Base-by-base conservation (phyloP, 2,888 invertebrate species). In the Eupithecia insigniata region DNA sequence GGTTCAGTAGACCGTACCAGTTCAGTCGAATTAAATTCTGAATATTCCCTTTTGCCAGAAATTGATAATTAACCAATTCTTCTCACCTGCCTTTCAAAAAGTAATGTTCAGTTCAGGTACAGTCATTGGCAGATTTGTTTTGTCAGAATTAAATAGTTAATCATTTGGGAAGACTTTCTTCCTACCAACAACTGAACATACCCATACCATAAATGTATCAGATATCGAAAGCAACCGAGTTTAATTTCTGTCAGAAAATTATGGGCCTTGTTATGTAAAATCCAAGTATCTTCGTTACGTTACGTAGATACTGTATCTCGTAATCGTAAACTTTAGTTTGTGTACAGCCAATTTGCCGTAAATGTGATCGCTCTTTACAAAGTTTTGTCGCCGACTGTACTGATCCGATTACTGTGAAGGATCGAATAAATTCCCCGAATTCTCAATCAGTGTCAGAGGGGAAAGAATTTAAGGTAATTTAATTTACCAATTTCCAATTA, bases 381-480 rank as follows among this genome's bases (percentile, higher is more conserved):
- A 18, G 16, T 66, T 66, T 60, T 43, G 67, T 66, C 26, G 62
- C 51, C 18, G 51, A 67, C 28, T 62, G 34, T 67, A 70, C 65
- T 60, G 22, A 70, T 76, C 80, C 75, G 74, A 83, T 80, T 79
- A 76, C 74, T 58, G 26, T 70, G 51, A 77, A 76, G 67, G 72
- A 72, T 75, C 72, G 58, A 78, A 83, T 83, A 78, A 84, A 85
- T 82, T 79, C 74, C 18, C 76, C 74, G 79, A 81, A 82, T 81
- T 78, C 62, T 78, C 73, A 76, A 78, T 81, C 79, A 75, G 69
- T 69, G 73, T 46, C 77, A 69, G 64, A 65, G 74, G 58, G 66
- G 72, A 43, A 69, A 72, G 75, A 73, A 76, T 78, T 73, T 55
- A 26, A 55, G 66, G 73, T 75, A 73, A 79, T 82, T 80, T 69